Evolutionary conservation across 1,140 invertebrate species (phyloP), one percentile per base, ranked within the genome.

Genomic region (Drosophila sucinea): DNA sequence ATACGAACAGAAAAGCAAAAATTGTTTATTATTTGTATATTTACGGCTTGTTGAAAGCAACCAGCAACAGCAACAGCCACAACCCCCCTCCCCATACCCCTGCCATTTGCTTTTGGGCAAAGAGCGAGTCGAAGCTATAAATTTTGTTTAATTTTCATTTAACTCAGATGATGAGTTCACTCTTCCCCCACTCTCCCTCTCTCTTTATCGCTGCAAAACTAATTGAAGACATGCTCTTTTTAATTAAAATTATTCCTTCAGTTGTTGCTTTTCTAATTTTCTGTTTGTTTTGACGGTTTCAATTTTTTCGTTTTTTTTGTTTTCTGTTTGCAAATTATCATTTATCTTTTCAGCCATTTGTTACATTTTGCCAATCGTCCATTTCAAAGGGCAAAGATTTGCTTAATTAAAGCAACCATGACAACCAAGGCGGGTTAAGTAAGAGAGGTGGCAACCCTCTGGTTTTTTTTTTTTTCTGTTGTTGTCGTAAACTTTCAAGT

Each of bases 221-320:
- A 67, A 65, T 61, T 61, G 41, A 67, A 67, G 63, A 33, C 67
- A 32, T 55, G 47, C 33, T 64, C 69, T 67, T 75, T 75, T 75
- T 67, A 75, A 75, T 75, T 75, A 71, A 75, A 75, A 75, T 75
- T 75, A 75, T 66, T 71, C 61, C 70, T 67, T 58, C 62, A 74
- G 65, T 51, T 61, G 58, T 41, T 51, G 23, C 44, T 51, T 51
- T 51, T 51, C 23, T 27, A 51, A 27, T 51, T 51, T 51, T 25
- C 23, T 27, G 44, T 27, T 51, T 51, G 25, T 51, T 51, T 51
- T 25, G 44, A 8, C 25, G 23, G 23, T 27, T 51, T 51, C 25
- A 7, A 27, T 51, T 17, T 51, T 51, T 47, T 44, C 2, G 17
- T 23, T 23, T 35, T 1, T 35, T 35, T 35, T 35, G 1, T 6